Evolutionary conservation across 1,140 invertebrate genomes (phyloP).

Genomic region (Hestina assimilis): DNA sequence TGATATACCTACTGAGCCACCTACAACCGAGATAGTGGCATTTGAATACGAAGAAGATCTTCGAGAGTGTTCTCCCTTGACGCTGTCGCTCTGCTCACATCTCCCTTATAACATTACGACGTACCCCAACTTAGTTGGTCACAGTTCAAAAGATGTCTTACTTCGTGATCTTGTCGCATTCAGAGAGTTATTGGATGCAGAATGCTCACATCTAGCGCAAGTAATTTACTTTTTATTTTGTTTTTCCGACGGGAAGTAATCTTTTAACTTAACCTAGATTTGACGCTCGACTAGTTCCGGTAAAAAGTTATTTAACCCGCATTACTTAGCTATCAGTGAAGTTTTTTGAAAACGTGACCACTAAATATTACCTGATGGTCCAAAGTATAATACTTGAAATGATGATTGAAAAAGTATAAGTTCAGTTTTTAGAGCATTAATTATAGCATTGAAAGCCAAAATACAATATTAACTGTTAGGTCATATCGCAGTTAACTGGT

Average conservation of each 20-base stretch:
- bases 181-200: slow-evolving; percentile 91
- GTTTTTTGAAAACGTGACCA: no score
- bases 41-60: slow-evolving; percentile 68
- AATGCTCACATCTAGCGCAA: slow-evolving; percentile 88
- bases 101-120: slow-evolving; percentile 89
- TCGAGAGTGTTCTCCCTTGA: slow-evolving; percentile 83
- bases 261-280: slow-evolving; percentile 15
- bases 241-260: slow-evolving; percentile 1
- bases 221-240: slow-evolving; percentile 37
- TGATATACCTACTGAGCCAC: slow-evolving; percentile 78
- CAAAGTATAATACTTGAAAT: no score
- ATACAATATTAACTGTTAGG: no score
- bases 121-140: slow-evolving; percentile 89
- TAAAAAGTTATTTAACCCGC: slow-evolving; percentile 1
- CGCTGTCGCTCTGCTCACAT: slow-evolving; percentile 85
- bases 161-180: slow-evolving; percentile 89
- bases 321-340: no score
- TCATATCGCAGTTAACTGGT: no score
- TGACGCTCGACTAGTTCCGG: slow-evolving; percentile 1
- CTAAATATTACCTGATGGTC: no score
- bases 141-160: slow-evolving; percentile 83
- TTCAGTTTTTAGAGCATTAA: no score
- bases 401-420: no score
- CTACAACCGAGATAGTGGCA: slow-evolving; percentile 74
- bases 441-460: no score